Percentiles rank a stretch among this genome's conserved stretches.
Evolutionary conservation across 2,888 invertebrate species (phyloP).

Genomic region (Rhamphomyia laevipes): DNA sequence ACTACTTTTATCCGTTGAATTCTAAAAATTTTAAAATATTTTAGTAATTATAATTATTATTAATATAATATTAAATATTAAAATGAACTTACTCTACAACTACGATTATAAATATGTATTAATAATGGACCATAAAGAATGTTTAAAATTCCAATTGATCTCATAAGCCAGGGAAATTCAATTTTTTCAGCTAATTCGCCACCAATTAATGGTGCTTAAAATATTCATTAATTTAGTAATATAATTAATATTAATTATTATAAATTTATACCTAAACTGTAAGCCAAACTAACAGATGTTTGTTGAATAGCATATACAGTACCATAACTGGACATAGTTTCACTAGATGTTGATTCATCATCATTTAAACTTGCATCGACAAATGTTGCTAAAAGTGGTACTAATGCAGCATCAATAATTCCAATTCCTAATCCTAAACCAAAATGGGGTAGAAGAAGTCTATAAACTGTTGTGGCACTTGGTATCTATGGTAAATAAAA

Average conservation of each 20-base stretch:
- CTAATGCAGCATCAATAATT: slow-evolving; percentile 65
- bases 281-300: slow-evolving; percentile 68
- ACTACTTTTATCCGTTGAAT: slow-evolving; percentile 25
- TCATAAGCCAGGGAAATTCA: slow-evolving; percentile 65
- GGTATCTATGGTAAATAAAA: slow-evolving; percentile 42
- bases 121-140: slow-evolving; percentile 56
- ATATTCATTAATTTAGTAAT: not conserved
- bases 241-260: not conserved
- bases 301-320: slow-evolving; percentile 76
- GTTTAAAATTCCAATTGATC: slow-evolving; percentile 56
- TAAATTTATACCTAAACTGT: slow-evolving; percentile 52
- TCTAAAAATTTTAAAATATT: slow-evolving; percentile 16
- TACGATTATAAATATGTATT: slow-evolving; percentile 31
- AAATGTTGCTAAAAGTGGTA: slow-evolving; percentile 62
- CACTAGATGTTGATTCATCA: slow-evolving; percentile 21
- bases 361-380: slow-evolving; percentile 44
- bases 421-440: slow-evolving; percentile 70
- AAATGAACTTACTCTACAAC: slow-evolving; percentile 27
- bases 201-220: slow-evolving; percentile 55
- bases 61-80: not conserved
- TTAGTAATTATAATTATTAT: not conserved
- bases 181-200: slow-evolving; percentile 56
- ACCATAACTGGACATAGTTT: slow-evolving; percentile 50
- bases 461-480: slow-evolving; percentile 46
- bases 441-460: slow-evolving; percentile 64